Base-by-base conservation (phyloP, 2,113 vertebrate species). In the Paralichthys olivaceus region DNA sequence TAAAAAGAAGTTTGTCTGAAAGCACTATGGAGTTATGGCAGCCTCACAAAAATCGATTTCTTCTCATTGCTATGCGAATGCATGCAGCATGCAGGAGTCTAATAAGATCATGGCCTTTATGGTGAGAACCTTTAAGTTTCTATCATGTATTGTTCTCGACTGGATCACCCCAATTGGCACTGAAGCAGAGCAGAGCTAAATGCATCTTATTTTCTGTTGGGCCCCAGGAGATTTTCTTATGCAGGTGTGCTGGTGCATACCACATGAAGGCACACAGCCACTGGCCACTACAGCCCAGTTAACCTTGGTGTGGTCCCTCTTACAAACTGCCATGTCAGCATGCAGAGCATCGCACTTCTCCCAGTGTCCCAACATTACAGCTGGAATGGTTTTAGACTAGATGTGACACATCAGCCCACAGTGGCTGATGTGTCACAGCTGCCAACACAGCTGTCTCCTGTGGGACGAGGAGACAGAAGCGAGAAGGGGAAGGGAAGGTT, bases 271-370 rank as follows among this genome's bases (percentile, higher is more conserved):
- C 71, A 76, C 29, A 61, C 0, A 65, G 56, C 67, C 81, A 63
- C 64, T 68, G 60, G 76, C 56, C n/a, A 28, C 28, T 8, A 28
- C 43, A 59, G 56, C 51, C 65, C 62, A 40, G 49, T 87, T 87
- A 78, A 87, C 89, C 84, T 84, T 61, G 79, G 71, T 43, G 28
- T 55, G 54, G 51, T 57, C 65, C 56, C 28, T 61, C 68, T 37
- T 34, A 49, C 55, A 82, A 49, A 86, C 40, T n/a, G 84, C 71
- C 26, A 9, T 37, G 69, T 91, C 83, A 88, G 81, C 79, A 77
- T 40, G 26, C 53, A 64, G 53, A 66, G 29, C 26, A 43, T 34
- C 45, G 45, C 5, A 23, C 62, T 66, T 63, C 55, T 77, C 55
- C 25, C 57, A 32, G 76, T 2, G 29, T 49, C 68, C 58, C 34